Evolutionary conservation across 2,797 vertebrate genomes (phyloP).

Genomic region (Pitangus sulphuratus): DNA sequence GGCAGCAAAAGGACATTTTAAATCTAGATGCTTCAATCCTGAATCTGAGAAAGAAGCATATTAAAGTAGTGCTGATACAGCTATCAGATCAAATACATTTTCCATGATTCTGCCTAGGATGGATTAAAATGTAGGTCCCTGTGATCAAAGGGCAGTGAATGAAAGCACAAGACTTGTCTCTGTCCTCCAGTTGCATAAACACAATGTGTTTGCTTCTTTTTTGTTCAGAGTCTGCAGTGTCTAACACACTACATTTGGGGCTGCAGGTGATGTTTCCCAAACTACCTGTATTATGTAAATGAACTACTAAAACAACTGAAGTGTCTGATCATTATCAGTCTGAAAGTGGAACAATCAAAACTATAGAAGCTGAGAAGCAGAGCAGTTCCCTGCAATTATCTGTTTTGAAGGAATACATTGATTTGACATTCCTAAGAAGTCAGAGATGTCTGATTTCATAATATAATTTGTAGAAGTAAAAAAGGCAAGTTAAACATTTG

Average conservation of each 20-base stretch:
- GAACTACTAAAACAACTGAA: conserved; percentile 55
- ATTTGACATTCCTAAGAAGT: conserved; percentile 83
- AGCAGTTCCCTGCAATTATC: conserved; percentile 77
- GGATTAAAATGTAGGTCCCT: conserved; percentile 34
- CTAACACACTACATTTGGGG: conserved; percentile 49
- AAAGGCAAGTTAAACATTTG: conserved; percentile 81
- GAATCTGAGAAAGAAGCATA: not conserved
- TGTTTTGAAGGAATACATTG: conserved; percentile 78
- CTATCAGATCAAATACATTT: conserved; percentile 65
- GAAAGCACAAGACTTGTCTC: conserved; percentile 14
- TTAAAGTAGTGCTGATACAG: conserved; percentile 35
- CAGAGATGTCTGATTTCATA: conserved; percentile 78
- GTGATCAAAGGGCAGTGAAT: conserved; percentile 40
- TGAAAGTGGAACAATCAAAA: conserved; percentile 75
- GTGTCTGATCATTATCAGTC: conserved; percentile 58
- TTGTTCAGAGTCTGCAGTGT: not conserved
- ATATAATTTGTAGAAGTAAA: conserved; percentile 81
- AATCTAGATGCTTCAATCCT: conserved; percentile 58
- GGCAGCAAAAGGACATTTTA: conserved; percentile 56
- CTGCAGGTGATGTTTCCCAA: conserved; percentile 43
- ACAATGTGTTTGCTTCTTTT: not conserved
- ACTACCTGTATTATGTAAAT: conserved; percentile 56
- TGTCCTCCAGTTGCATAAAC: conserved; percentile 39
- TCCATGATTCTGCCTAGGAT: conserved; percentile 9
- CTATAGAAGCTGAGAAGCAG: conserved; percentile 68